Evolutionary conservation across 2,113 vertebrate species (phyloP), one percentile per base, ranked within the genome.

Genomic region (Pterophyllum scalare): DNA sequence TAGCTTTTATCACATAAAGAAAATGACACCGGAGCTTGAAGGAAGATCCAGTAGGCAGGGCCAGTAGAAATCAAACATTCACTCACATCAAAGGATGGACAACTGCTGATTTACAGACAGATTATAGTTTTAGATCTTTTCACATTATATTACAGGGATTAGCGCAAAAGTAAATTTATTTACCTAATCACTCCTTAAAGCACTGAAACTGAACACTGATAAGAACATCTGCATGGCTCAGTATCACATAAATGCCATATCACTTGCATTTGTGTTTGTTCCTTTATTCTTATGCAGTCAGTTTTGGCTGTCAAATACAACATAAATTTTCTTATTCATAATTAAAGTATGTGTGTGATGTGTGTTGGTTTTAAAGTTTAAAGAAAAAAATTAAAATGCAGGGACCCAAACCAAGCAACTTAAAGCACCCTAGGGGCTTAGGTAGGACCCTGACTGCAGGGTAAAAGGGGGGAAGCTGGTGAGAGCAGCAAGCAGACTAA

Each of bases 1-100:
- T 31, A 14, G 56, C 79, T 85, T 88, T 85, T 79, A 87, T 88
- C 84, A 52, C 82, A 70, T 54, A 59, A 33, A 76, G 80, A 83
- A 74, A 85, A 59, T 62, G 80, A 83, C 74, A 79, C 19, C 8
- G 5, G 77, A 46, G 72, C 62, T 80, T 56, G 57, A 52, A 79
- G 80, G 57, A 85, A 87, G 79, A 59, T 87, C 77, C 86, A 64
- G 59, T 67, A 82, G 60, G 80, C 82, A 83, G 54, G 49, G 85
- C 43, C 64, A 82, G 70, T 28, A 64, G 76, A 90, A 87, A 85
- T 87, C 75, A 62, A 75, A 80, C 85, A 40, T 79, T 72, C 60
- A 85, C 65, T 85, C 65, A 83, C 75, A 85, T 83, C 77, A 81
- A 87, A 72, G 59, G 76, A 80, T 22, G 84, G 57, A 64, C 75